phyloP scores from a whole-genome alignment of 2,797 vertebrate species.

The Macrochelys suwanniensis region DNA sequence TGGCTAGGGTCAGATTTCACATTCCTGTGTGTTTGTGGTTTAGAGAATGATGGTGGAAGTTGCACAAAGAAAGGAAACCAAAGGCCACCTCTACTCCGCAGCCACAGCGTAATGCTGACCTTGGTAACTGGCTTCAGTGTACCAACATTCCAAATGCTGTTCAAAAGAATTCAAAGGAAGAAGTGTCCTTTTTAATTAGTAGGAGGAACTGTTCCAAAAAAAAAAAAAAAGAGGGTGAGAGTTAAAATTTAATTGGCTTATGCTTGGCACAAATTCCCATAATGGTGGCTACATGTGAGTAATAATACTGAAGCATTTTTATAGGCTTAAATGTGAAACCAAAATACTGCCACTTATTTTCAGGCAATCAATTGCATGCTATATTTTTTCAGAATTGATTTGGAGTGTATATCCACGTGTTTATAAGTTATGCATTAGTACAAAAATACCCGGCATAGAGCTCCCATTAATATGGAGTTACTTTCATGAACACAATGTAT shows the following conservation, averaged over 20 bases:
- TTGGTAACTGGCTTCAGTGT: not conserved
- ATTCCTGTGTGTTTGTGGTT: not conserved
- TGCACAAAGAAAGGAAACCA: not conserved
- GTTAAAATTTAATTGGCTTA: conserved; percentile 49
- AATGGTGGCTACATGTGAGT: not conserved
- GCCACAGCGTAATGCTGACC: not conserved
- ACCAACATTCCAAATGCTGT: not conserved
- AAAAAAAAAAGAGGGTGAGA: not conserved
- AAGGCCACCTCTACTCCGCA: not conserved
- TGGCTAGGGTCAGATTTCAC: not conserved
- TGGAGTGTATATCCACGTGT: conserved; percentile 2
- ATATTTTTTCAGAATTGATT: conserved; percentile 34
- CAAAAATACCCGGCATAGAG: not conserved
- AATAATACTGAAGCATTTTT: conserved; percentile 40
- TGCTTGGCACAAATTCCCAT: conserved; percentile 13
- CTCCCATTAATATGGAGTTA: not conserved
- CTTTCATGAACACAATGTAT: not conserved
- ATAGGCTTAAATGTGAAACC: conserved; percentile 32
- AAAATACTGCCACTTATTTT: not conserved
- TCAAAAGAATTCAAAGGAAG: not conserved
- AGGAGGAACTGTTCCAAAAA: not conserved
- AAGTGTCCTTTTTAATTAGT: conserved; percentile 30
- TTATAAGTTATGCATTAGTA: not conserved
- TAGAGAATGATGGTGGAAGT: not conserved
- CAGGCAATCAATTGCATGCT: conserved; percentile 32